These are phyloP conservation scores for Lophura nycthemera DNA, from an alignment of 2,113 vertebrate species.

Conservation along the genomic window DNA sequence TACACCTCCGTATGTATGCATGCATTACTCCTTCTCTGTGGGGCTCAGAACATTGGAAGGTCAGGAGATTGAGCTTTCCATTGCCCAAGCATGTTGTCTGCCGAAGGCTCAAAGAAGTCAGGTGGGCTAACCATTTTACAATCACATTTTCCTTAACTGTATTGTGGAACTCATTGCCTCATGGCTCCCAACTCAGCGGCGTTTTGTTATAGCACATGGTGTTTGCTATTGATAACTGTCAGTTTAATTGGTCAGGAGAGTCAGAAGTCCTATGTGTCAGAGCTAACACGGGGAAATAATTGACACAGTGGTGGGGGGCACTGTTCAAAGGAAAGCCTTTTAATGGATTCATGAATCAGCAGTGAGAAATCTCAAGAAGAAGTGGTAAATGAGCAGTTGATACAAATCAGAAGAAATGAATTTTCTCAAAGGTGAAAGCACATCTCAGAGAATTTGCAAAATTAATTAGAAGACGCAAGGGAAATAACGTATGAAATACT, in stretches of 20 bases:
- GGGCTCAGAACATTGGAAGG: neutral
- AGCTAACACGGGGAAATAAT: neutral
- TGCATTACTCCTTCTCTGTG: accelerated
- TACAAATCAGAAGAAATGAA: neutral
- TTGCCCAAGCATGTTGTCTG: accelerated
- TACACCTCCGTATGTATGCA: accelerated
- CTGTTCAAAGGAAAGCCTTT: neutral
- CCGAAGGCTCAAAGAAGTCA: neutral
- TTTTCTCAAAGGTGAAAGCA: slow-evolving; percentile 33
- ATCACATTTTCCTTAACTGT: neutral
- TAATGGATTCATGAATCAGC: neutral
- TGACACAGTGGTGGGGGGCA: neutral
- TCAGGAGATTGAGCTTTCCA: accelerated
- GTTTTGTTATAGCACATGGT: neutral
- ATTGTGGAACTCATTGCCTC: neutral
- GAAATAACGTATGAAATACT: neutral
- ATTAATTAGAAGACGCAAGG: neutral
- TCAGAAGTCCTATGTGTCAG: neutral
- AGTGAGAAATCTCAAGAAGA: neutral
- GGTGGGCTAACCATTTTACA: neutral
- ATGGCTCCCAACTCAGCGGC: accelerated
- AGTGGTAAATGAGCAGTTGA: neutral
- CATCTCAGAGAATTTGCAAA: neutral
- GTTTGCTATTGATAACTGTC: neutral
- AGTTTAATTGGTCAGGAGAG: slow-evolving; percentile 17